Conservation (phyloP, 1,140 invertebrate genomes). For the Cherax destructor region DNA sequence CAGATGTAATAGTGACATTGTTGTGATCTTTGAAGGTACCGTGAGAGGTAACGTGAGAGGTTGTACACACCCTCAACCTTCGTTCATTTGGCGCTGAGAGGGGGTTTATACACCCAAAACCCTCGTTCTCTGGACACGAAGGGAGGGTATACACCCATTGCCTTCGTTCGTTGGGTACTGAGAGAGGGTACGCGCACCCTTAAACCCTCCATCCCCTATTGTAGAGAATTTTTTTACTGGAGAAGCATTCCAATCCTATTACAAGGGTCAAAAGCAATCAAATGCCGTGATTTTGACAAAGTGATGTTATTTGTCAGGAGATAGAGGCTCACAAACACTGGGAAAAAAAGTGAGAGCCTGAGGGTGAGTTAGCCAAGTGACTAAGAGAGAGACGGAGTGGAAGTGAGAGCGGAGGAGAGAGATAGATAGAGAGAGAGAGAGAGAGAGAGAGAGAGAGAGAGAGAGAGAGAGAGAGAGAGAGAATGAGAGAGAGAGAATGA, state of each 20-base stretch:
- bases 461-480: no score
- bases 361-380: constrained; percentile 4
- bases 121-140: no score
- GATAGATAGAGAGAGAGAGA: background rate
- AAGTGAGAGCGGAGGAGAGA: background rate
- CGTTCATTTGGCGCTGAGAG: no score
- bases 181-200: background rate
- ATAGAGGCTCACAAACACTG: constrained; percentile 37
- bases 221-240: background rate
- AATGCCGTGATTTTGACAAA: constrained; percentile 44
- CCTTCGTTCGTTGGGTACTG: background rate
- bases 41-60: no score
- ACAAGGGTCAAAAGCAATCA: constrained; percentile 43
- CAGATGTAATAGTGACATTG: no score
- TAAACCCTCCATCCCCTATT: background rate
- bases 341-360: constrained; percentile 7
- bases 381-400: constrained; percentile 36
- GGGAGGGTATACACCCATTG: no score
- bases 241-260: constrained; percentile 40
- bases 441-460: no score
- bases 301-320: constrained; percentile 41
- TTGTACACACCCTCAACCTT: no score
- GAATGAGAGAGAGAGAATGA: no score
- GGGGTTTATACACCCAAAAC: no score
- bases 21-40: no score